Evolutionary conservation across 2,797 vertebrate species (phyloP), one percentile per base, ranked within the genome.

Genomic region (Rhinichthys osculus): DNA sequence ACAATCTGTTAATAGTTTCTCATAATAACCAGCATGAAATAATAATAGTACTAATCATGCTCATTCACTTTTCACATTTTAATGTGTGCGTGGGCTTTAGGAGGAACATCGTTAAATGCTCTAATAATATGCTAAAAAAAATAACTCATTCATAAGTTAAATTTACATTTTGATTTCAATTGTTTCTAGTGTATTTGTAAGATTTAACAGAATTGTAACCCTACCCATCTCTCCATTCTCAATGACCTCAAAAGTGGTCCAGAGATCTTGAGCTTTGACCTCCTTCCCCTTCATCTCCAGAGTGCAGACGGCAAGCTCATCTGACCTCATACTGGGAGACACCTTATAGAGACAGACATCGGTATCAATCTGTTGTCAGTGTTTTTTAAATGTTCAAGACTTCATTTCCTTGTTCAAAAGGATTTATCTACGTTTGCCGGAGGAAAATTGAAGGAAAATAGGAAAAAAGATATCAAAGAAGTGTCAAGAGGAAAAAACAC

Each of bases 151-250:
- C 3, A 30, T 27, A n/a, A 33, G 35, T 57, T 30, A 7, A 19
- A 52, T 40, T 7, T 21, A 21, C 10, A 4, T 33, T 35, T 59
- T 44, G 30, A 35, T 84, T 27, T 8, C 0, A 69, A 42, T 52
- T 0, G 38, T 62, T 73, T 72, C 23, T 21, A 16, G 74, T 9
- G 13, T 77, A 38, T 38, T 16, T 47, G 3, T 83, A 19, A 27
- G 30, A 50, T 21, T 59, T 44, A 44, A 64, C 27, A 5, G 19
- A 21, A 79, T 21, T 8, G 67, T 21, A 21, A 47, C 19, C 16
- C 94, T 95, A 99, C 98, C 98, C 52, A 99, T 90, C 88, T 99
- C 98, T 94, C 97, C 98, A 73, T 98, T 97, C 93, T 99, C 98
- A 78, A 99, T 96, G 72, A 98, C 97, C 95, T 99, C 97, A 93